A percentile compares a stretch with the other conserved stretches of the same genome.
Conservation (phyloP, 1,140 invertebrate genomes). For the Leptonema lineaticorne region DNA sequence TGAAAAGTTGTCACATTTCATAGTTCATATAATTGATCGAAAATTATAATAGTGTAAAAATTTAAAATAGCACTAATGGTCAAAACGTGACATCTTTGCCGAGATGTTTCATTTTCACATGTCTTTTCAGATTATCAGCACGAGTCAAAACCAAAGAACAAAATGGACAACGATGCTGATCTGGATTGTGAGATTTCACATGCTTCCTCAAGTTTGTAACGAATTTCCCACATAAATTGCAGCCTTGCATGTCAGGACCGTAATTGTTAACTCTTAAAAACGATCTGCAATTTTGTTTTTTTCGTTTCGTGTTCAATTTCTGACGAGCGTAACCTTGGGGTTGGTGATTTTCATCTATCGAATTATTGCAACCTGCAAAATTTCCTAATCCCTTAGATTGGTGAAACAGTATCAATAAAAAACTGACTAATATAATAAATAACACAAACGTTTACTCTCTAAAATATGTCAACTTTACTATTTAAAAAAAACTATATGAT, state of each 20-base stretch:
- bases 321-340: slow-evolving; percentile 22
- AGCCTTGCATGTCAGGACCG: slow-evolving; percentile 50
- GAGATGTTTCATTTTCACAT: slow-evolving; percentile 69
- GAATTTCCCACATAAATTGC: slow-evolving; percentile 67
- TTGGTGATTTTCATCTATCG: slow-evolving; percentile 37
- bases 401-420: neutral
- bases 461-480: too few relatives aligned
- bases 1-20: too few relatives aligned
- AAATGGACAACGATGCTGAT: slow-evolving; percentile 67
- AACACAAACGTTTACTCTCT: neutral
- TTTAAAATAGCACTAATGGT: too few relatives aligned
- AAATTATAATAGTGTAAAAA: too few relatives aligned
- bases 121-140: slow-evolving; percentile 70
- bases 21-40: too few relatives aligned
- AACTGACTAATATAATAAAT: neutral
- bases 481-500: too few relatives aligned
- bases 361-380: slow-evolving; percentile 38
- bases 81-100: neutral
- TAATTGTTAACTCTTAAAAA: slow-evolving; percentile 12
- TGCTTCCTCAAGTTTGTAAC: slow-evolving; percentile 74
- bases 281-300: slow-evolving; percentile 3
- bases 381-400: slow-evolving; percentile 21
- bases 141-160: slow-evolving; percentile 68
- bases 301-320: slow-evolving; percentile 1
- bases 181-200: slow-evolving; percentile 68